Evolutionary conservation across 1,140 invertebrate genomes (phyloP).

Genomic region (Eubasilissa regina): DNA sequence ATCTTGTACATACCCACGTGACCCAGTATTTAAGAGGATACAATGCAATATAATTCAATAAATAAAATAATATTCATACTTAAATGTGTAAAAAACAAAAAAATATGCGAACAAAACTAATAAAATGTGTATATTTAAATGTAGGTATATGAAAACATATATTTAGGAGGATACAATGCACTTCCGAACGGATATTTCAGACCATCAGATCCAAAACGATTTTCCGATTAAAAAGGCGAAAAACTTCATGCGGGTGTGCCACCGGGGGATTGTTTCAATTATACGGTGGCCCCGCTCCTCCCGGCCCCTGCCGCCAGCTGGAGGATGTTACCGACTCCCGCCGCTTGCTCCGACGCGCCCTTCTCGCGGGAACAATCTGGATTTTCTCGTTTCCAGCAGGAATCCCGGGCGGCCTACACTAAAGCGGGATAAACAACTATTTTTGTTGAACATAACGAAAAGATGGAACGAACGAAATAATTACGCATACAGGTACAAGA

Average conservation of each 20-base stretch:
- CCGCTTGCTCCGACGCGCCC: not conserved
- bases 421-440: conserved; percentile 4
- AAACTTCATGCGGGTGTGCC: conserved; percentile 18
- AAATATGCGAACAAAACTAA: too few species aligned
- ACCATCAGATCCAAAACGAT: conserved; percentile 18
- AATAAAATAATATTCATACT: too few species aligned
- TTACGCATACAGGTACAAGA: too few species aligned
- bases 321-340: not conserved
- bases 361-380: conserved; percentile 21
- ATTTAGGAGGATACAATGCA: conserved; percentile 18
- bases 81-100: too few species aligned
- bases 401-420: conserved; percentile 24
- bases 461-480: not conserved
- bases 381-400: conserved; percentile 11
- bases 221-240: conserved; percentile 16
- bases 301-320: too few species aligned
- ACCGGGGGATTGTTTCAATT: conserved; percentile 34
- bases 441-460: conserved; percentile 22
- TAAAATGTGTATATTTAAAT: too few species aligned
- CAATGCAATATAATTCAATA: too few species aligned
- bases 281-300: conserved; percentile 11
- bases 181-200: conserved; percentile 19
- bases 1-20: too few species aligned
- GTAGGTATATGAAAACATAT: not conserved
- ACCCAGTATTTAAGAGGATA: too few species aligned